Conservation (phyloP, 2,888 invertebrate genomes). For the Dynastes grantii region DNA sequence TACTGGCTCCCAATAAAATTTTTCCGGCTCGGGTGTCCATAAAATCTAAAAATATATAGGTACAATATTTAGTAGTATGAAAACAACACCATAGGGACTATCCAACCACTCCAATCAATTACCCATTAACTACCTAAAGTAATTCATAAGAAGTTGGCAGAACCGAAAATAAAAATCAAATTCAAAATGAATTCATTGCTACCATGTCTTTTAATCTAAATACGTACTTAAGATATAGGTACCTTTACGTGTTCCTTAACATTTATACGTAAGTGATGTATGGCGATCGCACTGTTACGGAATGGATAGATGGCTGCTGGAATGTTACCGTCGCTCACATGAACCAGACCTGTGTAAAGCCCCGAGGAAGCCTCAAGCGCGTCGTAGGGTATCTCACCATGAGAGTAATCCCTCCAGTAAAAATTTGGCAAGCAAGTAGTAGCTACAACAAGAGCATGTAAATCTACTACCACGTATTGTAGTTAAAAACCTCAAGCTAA, state of each 20-base stretch:
- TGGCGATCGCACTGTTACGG: not conserved
- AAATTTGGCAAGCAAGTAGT: not conserved
- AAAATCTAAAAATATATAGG: not conserved
- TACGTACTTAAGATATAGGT: not conserved
- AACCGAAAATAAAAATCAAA: too few relatives aligned
- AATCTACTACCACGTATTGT: too few relatives aligned
- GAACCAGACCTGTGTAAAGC: not conserved
- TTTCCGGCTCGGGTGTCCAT: not conserved
- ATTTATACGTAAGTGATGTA: not conserved
- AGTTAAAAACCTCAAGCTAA: too few relatives aligned
- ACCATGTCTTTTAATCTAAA: too few relatives aligned
- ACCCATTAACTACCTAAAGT: too few relatives aligned
- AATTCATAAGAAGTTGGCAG: too few relatives aligned
- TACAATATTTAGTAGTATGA: too few relatives aligned
- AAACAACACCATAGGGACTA: too few relatives aligned
- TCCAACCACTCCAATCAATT: too few relatives aligned
- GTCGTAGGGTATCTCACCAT: not conserved
- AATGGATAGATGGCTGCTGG: not conserved
- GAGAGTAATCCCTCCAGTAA: slow-evolving; percentile 10
- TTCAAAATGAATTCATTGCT: too few relatives aligned
- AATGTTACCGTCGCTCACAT: too few relatives aligned
- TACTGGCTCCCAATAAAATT: slow-evolving; percentile 16
- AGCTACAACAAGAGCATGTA: not conserved
- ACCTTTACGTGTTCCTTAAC: not conserved
- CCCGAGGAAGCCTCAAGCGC: slow-evolving; percentile 10